Conservation (phyloP, 2,888 invertebrate genomes). For the Agonum fuliginosum region DNA sequence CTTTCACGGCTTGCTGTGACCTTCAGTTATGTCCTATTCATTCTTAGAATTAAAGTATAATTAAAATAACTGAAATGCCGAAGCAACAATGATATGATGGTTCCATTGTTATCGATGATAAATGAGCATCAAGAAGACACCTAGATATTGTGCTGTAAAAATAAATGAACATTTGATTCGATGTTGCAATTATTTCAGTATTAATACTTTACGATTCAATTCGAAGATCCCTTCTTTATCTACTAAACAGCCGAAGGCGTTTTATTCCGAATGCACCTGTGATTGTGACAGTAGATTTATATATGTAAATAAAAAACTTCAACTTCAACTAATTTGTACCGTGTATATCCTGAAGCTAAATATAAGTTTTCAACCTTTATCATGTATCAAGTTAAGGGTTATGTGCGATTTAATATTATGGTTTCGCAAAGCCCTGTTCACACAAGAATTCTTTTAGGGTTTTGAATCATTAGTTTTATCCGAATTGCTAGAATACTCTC, state of each 20-base stretch:
- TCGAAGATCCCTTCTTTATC: too few species aligned
- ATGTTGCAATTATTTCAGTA: too few species aligned
- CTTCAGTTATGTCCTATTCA: slow-evolving; percentile 21
- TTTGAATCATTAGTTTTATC: too few species aligned
- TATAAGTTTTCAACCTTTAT: slow-evolving; percentile 20
- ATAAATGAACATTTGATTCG: too few species aligned
- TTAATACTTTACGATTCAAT: too few species aligned
- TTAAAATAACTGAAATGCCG: slow-evolving; percentile 33
- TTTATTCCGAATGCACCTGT: slow-evolving; percentile 48
- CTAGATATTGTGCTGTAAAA: too few species aligned
- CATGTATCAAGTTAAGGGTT: background rate
- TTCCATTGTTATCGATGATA: slow-evolving; percentile 23
- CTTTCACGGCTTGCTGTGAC: too few species aligned
- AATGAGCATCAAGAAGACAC: too few species aligned
- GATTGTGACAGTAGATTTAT: slow-evolving; percentile 57
- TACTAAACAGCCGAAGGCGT: slow-evolving; percentile 24
- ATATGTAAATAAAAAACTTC: slow-evolving; percentile 55
- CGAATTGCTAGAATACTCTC: too few species aligned
- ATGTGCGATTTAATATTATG: too few species aligned
- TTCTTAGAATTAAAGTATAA: slow-evolving; percentile 21
- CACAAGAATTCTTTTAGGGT: too few species aligned
- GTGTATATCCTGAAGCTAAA: slow-evolving; percentile 45
- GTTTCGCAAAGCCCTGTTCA: too few species aligned
- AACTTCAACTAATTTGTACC: slow-evolving; percentile 56
- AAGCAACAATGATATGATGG: slow-evolving; percentile 22